A percentile compares a stretch with the other conserved stretches of the same genome.
phyloP scores from a whole-genome alignment of 2,797 vertebrate genomes.

The Micromesistius poutassou region DNA sequence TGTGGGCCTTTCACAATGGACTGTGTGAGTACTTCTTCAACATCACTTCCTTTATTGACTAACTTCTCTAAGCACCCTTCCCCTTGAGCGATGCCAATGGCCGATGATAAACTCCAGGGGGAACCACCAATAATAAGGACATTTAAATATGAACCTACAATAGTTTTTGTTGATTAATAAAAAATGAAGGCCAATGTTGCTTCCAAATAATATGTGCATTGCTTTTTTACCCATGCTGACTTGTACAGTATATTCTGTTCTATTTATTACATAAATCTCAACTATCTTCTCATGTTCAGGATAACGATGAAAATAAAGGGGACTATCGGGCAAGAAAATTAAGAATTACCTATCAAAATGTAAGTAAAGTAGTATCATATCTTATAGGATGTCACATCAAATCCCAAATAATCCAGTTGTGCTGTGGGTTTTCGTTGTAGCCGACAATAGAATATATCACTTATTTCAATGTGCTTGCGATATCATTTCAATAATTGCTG shows the following conservation, averaged over 20 bases:
- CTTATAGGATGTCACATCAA: not conserved
- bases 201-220: not conserved
- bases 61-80: not conserved
- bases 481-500: not conserved
- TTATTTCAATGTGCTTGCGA: not conserved
- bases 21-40: conserved; percentile 77
- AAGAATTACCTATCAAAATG: conserved; percentile 65
- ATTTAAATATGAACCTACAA: not conserved
- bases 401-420: not conserved
- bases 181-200: not conserved
- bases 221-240: not conserved
- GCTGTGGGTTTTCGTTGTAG: not conserved
- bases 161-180: not conserved
- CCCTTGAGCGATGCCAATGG: not conserved
- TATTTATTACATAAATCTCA: not conserved
- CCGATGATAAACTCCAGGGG: too few relatives aligned
- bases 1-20: conserved; percentile 80
- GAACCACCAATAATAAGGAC: not conserved
- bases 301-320: conserved; percentile 81
- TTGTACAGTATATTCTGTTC: not conserved
- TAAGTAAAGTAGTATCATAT: conserved; percentile 54
- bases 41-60: not conserved
- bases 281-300: conserved; percentile 63
- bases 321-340: conserved; percentile 86
- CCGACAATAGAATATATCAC: not conserved